Conservation (phyloP, 2,888 invertebrate species). For the Daptonema setosum region DNA sequence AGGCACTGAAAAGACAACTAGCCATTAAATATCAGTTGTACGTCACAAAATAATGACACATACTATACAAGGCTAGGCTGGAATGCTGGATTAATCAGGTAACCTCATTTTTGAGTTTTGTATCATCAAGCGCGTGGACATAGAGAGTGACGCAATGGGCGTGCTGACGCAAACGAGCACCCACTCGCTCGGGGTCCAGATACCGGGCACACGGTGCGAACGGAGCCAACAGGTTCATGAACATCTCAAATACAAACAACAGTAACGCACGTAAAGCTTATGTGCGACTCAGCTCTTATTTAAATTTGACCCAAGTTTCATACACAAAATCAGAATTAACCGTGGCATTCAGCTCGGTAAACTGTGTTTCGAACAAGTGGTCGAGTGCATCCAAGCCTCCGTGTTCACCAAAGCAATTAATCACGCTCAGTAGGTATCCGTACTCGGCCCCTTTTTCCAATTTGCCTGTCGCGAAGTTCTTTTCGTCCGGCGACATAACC, state of each 20-base stretch:
- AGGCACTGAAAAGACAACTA: no score
- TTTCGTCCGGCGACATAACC: background rate
- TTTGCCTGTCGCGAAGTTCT: background rate
- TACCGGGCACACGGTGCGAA: slow-evolving; percentile 31
- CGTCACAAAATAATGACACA: no score
- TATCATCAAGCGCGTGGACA: background rate
- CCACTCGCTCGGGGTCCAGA: slow-evolving; percentile 25
- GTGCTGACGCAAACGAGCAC: slow-evolving; percentile 16
- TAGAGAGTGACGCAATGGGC: background rate
- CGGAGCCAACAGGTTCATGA: slow-evolving; percentile 30
- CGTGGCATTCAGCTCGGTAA: background rate
- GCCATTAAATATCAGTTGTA: no score
- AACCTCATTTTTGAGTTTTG: background rate
- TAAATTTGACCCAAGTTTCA: no score
- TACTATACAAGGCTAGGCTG: no score
- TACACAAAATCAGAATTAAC: background rate
- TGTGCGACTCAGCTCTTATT: no score
- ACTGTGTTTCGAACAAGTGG: slow-evolving; percentile 2
- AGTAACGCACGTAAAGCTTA: no score
- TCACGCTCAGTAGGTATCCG: slow-evolving; percentile 33
- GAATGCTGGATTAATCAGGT: no score
- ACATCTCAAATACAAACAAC: no score
- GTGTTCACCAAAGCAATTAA: slow-evolving; percentile 33
- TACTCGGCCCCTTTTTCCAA: slow-evolving; percentile 10
- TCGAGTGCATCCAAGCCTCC: slow-evolving; percentile 25